These are phyloP conservation scores for Pseudochirops cupreus DNA, from an alignment of 2,797 vertebrate species.

Conservation along the genomic window DNA sequence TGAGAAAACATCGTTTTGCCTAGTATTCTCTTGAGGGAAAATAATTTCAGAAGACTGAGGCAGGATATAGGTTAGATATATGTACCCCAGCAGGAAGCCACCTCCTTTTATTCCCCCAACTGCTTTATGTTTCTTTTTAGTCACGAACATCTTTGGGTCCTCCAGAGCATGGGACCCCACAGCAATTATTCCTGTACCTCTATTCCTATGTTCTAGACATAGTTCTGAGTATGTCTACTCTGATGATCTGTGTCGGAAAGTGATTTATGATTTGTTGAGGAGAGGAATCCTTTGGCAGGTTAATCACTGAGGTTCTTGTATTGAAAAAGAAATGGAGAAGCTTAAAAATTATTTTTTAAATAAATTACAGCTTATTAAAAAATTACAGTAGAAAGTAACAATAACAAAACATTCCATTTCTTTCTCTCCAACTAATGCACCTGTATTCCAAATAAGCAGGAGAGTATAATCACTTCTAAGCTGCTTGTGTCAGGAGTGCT, in stretches of 20 bases:
- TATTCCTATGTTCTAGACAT: not conserved
- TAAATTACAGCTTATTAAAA: too few relatives aligned
- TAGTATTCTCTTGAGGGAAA: not conserved
- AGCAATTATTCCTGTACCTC: not conserved
- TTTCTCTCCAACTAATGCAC: constrained; percentile 55
- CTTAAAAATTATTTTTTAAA: too few relatives aligned
- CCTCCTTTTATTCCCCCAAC: not conserved
- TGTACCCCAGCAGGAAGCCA: not conserved
- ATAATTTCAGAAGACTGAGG: not conserved
- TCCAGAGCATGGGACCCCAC: not conserved
- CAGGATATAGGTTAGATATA: not conserved
- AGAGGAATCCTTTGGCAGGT: constrained; percentile 32
- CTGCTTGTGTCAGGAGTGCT: constrained; percentile 68
- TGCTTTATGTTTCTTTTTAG: not conserved
- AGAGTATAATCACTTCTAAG: constrained; percentile 72
- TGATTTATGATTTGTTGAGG: constrained; percentile 66
- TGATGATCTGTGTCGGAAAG: constrained; percentile 65
- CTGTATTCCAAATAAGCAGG: constrained; percentile 63
- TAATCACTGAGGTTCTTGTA: constrained; percentile 42
- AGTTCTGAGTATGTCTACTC: constrained; percentile 65
- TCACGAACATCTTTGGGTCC: not conserved
- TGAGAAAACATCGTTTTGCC: not conserved
- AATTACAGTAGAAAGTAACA: not conserved
- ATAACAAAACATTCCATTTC: constrained; percentile 60
- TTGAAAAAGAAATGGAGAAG: constrained; percentile 57